Percentiles rank a stretch among this genome's conserved stretches.
phyloP scores from a whole-genome alignment of 2,797 vertebrate species.

The Coregonus suidteri region DNA sequence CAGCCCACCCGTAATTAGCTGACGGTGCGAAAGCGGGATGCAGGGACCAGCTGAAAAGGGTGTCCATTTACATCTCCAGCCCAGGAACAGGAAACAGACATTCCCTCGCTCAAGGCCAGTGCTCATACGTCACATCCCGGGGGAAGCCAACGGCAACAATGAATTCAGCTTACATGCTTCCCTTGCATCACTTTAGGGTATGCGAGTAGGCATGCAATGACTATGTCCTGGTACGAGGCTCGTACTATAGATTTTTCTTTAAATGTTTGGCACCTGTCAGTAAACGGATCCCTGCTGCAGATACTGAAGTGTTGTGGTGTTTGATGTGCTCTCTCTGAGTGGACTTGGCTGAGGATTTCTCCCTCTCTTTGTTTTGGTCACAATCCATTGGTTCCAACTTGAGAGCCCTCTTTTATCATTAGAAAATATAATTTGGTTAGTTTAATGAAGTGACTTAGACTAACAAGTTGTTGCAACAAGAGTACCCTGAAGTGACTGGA shows the following conservation, averaged over 20 bases:
- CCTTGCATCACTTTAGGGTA: background rate
- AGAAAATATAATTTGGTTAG: slow-evolving; percentile 71
- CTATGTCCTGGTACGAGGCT: slow-evolving; percentile 11
- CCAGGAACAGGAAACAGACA: slow-evolving; percentile 34
- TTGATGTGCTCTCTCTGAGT: slow-evolving; percentile 43
- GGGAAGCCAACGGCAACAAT: slow-evolving; percentile 51
- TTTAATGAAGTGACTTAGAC: slow-evolving; percentile 76
- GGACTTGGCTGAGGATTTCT: slow-evolving; percentile 35
- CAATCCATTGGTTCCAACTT: slow-evolving; percentile 60
- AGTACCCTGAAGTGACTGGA: slow-evolving; percentile 72
- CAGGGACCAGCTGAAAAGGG: slow-evolving; percentile 23
- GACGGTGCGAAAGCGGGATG: slow-evolving; percentile 56
- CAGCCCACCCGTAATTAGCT: slow-evolving; percentile 71
- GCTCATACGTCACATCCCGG: slow-evolving; percentile 53
- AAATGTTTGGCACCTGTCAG: slow-evolving; percentile 14
- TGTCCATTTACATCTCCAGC: slow-evolving; percentile 43
- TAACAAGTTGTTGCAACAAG: slow-evolving; percentile 76
- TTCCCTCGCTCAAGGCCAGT: slow-evolving; percentile 48
- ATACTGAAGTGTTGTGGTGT: slow-evolving; percentile 12
- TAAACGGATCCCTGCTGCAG: background rate
- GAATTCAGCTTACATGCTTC: slow-evolving; percentile 1
- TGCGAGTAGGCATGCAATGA: slow-evolving; percentile 38
- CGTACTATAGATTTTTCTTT: slow-evolving; percentile 28
- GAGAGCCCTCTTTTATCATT: slow-evolving; percentile 62
- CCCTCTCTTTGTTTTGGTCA: slow-evolving; percentile 52